Base-by-base conservation (phyloP, 2,888 invertebrate genomes). In the Parapristionchus giblindavisi region DNA sequence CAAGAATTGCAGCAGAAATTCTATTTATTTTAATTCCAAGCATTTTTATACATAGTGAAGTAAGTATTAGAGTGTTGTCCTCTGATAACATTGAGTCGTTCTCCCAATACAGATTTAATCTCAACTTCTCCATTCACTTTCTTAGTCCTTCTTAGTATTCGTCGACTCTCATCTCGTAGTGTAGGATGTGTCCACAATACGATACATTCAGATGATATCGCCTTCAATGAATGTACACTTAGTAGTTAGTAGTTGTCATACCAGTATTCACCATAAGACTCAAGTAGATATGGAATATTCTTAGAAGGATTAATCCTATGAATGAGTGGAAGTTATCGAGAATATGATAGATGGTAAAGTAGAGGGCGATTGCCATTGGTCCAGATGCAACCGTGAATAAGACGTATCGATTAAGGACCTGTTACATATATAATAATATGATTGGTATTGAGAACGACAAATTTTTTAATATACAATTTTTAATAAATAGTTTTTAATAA, bases 381-480 rank as follows among this genome's bases (percentile, higher is more conserved):
- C n/a, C 4, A 8, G 51, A 32, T 21, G 52, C 6, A 1, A 68
- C 52, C 21, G 24, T 68, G 34, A 48, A 68, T 5, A 68, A n/a
- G 2, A 68, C 68, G 36, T 32, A 68, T 32, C 68, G 68, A 68
- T 52, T 68, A 1, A 68, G 52, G 27, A 68, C 68, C 68, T 68
- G n/a, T 43, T 5, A 14, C 14, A 24, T n/a, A 14, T 14, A 54
- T 54, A 54, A 24, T 54, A 6, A 54, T n/a, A 6, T 14, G 14
- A n/a, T 5, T 6, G n/a, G 24, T 6, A 54, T n/a, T 14, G 24
- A 14, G n/a, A 54, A n/a, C 54, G 8, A 54, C 17, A 43, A 43
- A 43, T 43, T 14, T 14, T 14, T 17, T 43, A 43, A 43, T 43
- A 43, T 14, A 43, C 43, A 14, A 43, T 14, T 43, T 14, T 6